Evolutionary conservation across 1,140 invertebrate species (phyloP).

Genomic region (Zaprionus capensis): DNA sequence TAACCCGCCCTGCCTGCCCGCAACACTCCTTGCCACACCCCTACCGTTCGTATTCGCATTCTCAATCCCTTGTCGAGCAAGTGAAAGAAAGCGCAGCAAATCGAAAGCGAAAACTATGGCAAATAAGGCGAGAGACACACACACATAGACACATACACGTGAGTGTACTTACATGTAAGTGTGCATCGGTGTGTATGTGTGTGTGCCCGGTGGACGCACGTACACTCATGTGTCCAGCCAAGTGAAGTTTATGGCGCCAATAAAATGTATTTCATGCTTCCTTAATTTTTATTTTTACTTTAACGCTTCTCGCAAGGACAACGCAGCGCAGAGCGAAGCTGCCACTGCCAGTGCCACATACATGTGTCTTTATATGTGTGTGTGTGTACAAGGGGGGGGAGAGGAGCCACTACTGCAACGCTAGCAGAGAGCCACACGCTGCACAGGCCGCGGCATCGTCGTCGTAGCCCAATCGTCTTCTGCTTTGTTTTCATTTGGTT

Average conservation of each 20-base stretch:
- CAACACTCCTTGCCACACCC: not conserved
- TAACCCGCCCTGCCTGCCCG: not conserved
- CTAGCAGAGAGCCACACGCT: slow-evolving; percentile 1
- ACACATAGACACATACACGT: slow-evolving; percentile 20
- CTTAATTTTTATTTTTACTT: slow-evolving; percentile 84
- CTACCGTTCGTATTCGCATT: not conserved
- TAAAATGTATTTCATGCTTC: slow-evolving; percentile 85
- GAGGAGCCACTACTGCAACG: slow-evolving; percentile 23
- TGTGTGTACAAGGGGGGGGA: not conserved
- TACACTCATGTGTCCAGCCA: slow-evolving; percentile 84
- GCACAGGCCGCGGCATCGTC: slow-evolving; percentile 33
- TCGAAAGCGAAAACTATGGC: slow-evolving; percentile 80
- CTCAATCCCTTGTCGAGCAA: slow-evolving; percentile 24
- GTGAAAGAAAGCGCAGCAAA: slow-evolving; percentile 76
- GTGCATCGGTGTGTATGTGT: slow-evolving; percentile 16
- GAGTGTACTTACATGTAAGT: slow-evolving; percentile 19
- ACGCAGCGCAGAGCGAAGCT: not conserved
- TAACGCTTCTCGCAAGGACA: slow-evolving; percentile 75
- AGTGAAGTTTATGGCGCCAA: slow-evolving; percentile 84
- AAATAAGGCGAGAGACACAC: slow-evolving; percentile 50
- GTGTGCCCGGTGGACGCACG: slow-evolving; percentile 59
- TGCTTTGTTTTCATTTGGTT: slow-evolving; percentile 31
- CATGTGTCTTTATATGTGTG: not conserved
- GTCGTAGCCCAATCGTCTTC: slow-evolving; percentile 44
- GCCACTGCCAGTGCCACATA: not conserved